Evolutionary conservation across 2,113 vertebrate species (phyloP).

Genomic region (Potamarius usumacintae): DNA sequence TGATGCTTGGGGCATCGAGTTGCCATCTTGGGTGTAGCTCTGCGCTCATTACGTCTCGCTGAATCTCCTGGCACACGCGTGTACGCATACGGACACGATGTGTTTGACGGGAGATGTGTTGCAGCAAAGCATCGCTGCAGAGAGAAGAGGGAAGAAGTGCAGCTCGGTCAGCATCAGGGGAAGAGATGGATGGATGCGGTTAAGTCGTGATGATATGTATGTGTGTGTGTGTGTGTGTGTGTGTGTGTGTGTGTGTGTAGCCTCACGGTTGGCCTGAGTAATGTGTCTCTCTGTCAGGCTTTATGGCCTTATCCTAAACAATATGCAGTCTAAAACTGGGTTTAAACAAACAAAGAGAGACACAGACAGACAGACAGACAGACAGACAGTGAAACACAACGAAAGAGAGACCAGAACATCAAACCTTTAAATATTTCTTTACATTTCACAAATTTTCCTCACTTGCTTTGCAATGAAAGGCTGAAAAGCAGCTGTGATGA

Average conservation of each 20-base stretch:
- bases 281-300: slow-evolving; percentile 6
- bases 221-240: background rate
- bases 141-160: slow-evolving; percentile 46
- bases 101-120: background rate
- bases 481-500: background rate
- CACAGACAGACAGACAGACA: background rate
- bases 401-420: background rate
- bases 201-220: slow-evolving; percentile 19
- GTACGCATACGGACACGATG: slow-evolving; percentile 20
- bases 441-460: background rate
- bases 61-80: slow-evolving; percentile 18
- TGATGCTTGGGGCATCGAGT: slow-evolving; percentile 40
- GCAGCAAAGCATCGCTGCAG: background rate
- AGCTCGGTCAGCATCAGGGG: slow-evolving; percentile 52
- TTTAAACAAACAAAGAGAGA: background rate
- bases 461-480: background rate
- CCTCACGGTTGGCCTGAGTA: background rate
- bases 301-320: slow-evolving; percentile 17
- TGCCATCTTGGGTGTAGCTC: slow-evolving; percentile 48
- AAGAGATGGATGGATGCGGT: slow-evolving; percentile 22
- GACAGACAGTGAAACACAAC: background rate
- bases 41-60: slow-evolving; percentile 44
- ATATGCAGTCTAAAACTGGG: background rate
- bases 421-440: background rate
- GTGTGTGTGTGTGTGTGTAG: background rate